Conservation (phyloP, 2,113 vertebrate genomes). For the Hemibagrus wyckioides region DNA sequence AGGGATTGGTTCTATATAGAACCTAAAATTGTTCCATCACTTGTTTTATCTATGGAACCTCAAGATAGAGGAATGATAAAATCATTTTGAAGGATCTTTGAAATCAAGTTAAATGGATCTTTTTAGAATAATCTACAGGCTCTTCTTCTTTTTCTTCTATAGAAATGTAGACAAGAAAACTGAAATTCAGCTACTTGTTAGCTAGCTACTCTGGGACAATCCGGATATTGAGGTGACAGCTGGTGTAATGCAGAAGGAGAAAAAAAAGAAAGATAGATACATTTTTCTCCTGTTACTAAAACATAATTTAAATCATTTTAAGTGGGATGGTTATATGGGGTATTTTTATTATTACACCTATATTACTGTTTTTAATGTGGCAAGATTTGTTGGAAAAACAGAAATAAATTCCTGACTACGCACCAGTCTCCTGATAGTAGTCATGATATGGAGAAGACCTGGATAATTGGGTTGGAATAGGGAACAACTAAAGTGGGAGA, state of each 20-base stretch:
- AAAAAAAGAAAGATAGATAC: not conserved
- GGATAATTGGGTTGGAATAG: not conserved
- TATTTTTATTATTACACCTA: not conserved
- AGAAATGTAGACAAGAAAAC: no score
- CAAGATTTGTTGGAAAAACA: not conserved
- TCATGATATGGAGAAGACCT: not conserved
- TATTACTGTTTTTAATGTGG: no score
- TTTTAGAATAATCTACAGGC: no score
- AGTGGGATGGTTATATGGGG: not conserved
- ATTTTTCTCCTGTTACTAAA: not conserved
- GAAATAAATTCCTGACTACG: not conserved
- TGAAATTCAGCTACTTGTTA: not conserved
- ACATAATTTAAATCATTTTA: not conserved
- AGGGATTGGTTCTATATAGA: no score
- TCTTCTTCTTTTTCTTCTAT: no score
- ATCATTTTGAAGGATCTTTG: no score
- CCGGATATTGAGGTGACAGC: not conserved
- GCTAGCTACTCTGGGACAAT: not conserved
- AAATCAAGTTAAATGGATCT: no score
- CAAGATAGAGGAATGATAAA: no score
- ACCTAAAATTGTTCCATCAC: no score
- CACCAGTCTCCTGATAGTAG: not conserved
- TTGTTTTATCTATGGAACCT: no score
- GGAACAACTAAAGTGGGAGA: not conserved
- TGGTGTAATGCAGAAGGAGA: not conserved